phyloP scores from a whole-genome alignment of 2,113 vertebrate genomes.

The Phodopus roborovskii region DNA sequence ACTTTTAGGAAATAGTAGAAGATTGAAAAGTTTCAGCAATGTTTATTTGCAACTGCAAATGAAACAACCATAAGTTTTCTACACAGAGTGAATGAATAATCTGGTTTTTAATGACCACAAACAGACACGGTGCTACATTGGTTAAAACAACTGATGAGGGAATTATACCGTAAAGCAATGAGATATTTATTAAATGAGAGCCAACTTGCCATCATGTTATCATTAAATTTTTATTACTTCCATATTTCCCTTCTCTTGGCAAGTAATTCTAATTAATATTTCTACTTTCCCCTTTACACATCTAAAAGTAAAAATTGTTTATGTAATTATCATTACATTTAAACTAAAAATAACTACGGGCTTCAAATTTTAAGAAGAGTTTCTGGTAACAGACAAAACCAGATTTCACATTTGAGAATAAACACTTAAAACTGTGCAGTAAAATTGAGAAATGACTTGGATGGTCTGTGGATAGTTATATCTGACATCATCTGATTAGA shows the following conservation, averaged over 20 bases:
- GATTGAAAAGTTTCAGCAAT: neutral
- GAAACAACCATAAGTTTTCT: neutral
- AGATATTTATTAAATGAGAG: neutral
- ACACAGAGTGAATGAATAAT: neutral
- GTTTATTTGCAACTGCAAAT: neutral
- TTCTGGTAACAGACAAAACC: neutral
- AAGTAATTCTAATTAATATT: neutral
- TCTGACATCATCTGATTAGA: neutral
- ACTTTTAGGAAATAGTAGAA: neutral
- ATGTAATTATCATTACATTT: neutral
- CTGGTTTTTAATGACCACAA: neutral
- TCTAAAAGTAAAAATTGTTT: neutral
- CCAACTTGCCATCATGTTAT: neutral
- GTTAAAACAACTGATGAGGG: neutral
- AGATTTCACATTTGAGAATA: neutral
- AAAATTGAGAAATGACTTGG: neutral
- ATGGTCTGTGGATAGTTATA: neutral
- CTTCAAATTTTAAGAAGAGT: neutral
- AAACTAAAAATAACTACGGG: neutral
- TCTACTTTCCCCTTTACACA: neutral
- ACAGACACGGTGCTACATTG: neutral
- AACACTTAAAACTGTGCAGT: neutral
- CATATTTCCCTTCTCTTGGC: neutral
- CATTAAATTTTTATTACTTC: neutral
- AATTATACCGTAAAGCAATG: neutral